Evolutionary conservation across 2,113 vertebrate species (phyloP).

Genomic region (Aldabrachelys gigantea): DNA sequence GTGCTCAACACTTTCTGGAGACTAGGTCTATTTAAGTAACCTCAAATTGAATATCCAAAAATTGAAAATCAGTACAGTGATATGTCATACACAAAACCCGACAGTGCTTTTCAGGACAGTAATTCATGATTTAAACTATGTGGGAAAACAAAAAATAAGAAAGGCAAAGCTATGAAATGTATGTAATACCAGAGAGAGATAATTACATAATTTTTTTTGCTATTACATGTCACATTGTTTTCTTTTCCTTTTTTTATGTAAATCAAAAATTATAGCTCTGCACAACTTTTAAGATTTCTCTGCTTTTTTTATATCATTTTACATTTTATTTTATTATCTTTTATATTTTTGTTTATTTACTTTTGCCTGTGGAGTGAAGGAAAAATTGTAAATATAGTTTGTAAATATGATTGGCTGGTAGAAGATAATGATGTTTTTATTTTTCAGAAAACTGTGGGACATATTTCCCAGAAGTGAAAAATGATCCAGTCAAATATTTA

Average conservation of each 20-base stretch:
- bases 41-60: neutral
- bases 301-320: neutral
- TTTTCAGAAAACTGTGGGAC: constrained; percentile 89
- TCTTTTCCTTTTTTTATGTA: neutral
- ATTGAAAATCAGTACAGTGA: neutral
- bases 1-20: neutral
- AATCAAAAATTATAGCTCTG: neutral
- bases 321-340: neutral
- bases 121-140: neutral
- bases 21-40: neutral
- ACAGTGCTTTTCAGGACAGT: neutral
- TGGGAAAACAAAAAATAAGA: neutral
- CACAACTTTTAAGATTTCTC: constrained; percentile 14
- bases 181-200: neutral
- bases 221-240: neutral
- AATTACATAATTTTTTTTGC: neutral
- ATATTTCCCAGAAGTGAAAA: constrained; percentile 94
- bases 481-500: constrained; percentile 89
- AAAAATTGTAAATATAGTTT: constrained; percentile 14
- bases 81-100: neutral
- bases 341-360: neutral
- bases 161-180: neutral
- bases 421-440: constrained; percentile 36
- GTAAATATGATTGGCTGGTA: constrained; percentile 29
- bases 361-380: constrained; percentile 23